Percentiles rank a stretch among this genome's conserved stretches.
Conservation (phyloP, 2,797 vertebrate species). For the Gobio occitaniae region DNA sequence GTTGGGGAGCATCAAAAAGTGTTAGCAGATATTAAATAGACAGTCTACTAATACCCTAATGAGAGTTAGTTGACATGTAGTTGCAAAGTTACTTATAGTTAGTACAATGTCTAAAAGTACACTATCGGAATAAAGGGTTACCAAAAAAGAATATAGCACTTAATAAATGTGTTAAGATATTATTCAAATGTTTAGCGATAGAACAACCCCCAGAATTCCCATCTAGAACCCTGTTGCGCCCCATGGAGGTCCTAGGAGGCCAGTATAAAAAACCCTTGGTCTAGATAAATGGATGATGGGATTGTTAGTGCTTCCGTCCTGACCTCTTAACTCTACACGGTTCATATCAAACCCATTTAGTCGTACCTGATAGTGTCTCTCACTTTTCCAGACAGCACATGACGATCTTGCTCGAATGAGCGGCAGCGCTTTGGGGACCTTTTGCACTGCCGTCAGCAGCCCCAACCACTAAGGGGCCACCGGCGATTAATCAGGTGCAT, state of each 20-base stretch:
- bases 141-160: background rate
- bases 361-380: slow-evolving; percentile 31
- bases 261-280: background rate
- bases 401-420: slow-evolving; percentile 14
- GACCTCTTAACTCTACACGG: slow-evolving; percentile 11
- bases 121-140: background rate
- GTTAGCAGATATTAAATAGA: background rate
- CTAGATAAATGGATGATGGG: slow-evolving; percentile 10
- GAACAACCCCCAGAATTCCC: background rate
- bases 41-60: background rate
- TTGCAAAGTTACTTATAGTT: background rate
- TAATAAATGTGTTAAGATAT: background rate
- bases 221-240: background rate
- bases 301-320: slow-evolving; percentile 17
- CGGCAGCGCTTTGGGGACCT: slow-evolving; percentile 28
- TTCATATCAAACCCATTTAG: slow-evolving; percentile 54
- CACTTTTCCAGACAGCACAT: slow-evolving; percentile 10
- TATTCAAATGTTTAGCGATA: background rate
- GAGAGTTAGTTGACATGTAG: background rate
- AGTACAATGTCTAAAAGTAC: background rate
- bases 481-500: slow-evolving; percentile 59
- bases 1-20: background rate
- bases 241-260: background rate
- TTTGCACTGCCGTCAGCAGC: background rate
- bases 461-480: slow-evolving; percentile 35